Evolutionary conservation across 30 jellyfish, hydroid and myxozoan genomes (phyloP), one percentile per base, ranked within the genome.

Genomic region (Catostylus mosaicus): DNA sequence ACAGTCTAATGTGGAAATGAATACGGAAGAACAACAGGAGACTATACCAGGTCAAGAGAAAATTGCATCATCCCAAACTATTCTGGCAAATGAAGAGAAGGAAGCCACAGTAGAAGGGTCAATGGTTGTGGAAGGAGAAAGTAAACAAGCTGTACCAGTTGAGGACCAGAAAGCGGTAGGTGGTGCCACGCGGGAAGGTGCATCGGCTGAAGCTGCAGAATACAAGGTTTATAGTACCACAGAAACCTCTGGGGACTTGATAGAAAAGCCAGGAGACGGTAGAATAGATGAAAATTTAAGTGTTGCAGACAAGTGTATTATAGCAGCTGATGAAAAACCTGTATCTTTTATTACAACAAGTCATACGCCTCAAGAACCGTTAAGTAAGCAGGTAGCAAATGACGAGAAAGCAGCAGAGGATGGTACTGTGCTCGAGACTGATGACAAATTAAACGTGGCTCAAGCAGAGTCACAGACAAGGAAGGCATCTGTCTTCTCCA

Each of bases 401-500:
- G 63, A 50, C 5, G 63, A 50, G 20, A 50, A 50, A 27, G 14
- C 0, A 27, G 63, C 24, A 4, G 63, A 50, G 2, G 63, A 9
- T 10, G 20, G n/a, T n/a, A n/a, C n/a, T n/a, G n/a, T n/a, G n/a
- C n/a, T 3, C 19, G 67, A 52, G 6, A 59, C 0, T 27, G 38
- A 5, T 59, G 40, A 59, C 38, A 59, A 20, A 59, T 23, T 18
- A 23, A 26, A 5, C 24, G 7, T 3, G 11, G 71, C 11, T 23
- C 10, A 59, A 37, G 26, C n/a, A 27, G 40, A 2, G 8, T n/a
- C 29, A 52, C 19, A 3, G 67, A 3, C 30, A n/a, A 40, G 33
- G 7, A 74, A 33, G 9, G 20, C 24, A 33, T 79, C 89, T 12
- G 82, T 45, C 43, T 77, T 77, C 33, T 43, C 78, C 19, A 66